These are phyloP conservation scores for Hylia prasina DNA, from an alignment of 2,113 vertebrate species.

Conservation along the genomic window DNA sequence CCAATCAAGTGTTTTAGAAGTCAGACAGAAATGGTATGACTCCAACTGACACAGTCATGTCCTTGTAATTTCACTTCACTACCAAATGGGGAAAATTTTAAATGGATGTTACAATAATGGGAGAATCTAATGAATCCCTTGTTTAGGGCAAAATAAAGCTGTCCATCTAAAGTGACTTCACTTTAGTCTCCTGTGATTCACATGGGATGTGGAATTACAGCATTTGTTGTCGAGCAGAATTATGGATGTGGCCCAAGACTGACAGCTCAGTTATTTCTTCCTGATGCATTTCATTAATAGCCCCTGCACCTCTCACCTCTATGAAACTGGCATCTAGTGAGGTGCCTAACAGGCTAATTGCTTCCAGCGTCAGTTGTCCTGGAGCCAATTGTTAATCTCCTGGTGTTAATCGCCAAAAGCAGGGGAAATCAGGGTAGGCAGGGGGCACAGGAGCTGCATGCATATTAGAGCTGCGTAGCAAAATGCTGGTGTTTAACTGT, in stretches of 20 bases:
- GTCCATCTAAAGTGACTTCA: neutral
- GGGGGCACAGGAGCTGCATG: neutral
- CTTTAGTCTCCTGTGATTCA: neutral
- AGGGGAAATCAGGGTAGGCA: constrained; percentile 16
- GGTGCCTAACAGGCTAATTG: constrained; percentile 51
- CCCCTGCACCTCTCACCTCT: constrained; percentile 36
- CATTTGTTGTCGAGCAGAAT: constrained; percentile 31
- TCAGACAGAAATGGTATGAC: neutral
- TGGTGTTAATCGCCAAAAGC: constrained; percentile 54
- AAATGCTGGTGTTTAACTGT: neutral
- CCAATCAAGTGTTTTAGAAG: neutral
- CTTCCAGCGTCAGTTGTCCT: constrained; percentile 37
- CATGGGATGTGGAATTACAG: neutral
- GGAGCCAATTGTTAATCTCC: constrained; percentile 54
- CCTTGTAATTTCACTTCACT: neutral
- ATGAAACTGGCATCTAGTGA: constrained; percentile 23
- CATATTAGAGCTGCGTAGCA: neutral
- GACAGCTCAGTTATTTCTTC: constrained; percentile 45
- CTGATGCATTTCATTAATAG: constrained; percentile 52
- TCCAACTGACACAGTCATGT: neutral
- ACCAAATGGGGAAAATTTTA: neutral
- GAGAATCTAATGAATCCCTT: neutral
- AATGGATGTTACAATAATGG: neutral
- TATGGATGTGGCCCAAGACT: constrained; percentile 31
- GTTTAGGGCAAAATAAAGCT: neutral